A percentile compares a stretch with the other conserved stretches of the same genome.
Evolutionary conservation across 2,113 vertebrate species (phyloP).

Genomic region (Fukomys damarensis): DNA sequence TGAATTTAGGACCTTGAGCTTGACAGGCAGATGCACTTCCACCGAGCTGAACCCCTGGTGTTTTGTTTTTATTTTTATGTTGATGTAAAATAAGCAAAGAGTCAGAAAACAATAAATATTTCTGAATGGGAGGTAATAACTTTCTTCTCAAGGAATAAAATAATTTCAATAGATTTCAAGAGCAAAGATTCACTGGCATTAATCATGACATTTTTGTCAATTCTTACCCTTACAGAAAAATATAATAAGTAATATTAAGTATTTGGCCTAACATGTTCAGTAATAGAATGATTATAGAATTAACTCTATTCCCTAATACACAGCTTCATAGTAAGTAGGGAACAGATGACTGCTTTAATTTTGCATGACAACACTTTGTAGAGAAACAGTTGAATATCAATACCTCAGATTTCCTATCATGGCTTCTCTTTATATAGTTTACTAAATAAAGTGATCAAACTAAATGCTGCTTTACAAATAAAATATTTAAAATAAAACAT

Average conservation of each 20-base stretch:
- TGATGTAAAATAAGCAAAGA: background rate
- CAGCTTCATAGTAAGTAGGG: background rate
- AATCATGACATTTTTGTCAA: background rate
- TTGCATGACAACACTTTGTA: background rate
- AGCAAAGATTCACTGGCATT: background rate
- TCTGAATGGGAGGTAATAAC: background rate
- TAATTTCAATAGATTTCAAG: background rate
- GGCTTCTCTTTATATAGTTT: background rate
- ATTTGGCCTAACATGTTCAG: background rate
- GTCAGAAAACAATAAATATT: background rate
- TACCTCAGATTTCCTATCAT: background rate
- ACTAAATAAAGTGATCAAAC: background rate
- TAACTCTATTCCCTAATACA: background rate
- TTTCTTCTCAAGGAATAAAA: background rate
- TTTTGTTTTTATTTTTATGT: background rate
- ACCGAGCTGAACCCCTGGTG: too few relatives aligned
- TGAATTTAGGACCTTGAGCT: too few relatives aligned
- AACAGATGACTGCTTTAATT: background rate
- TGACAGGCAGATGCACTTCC: too few relatives aligned
- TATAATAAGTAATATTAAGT: background rate
- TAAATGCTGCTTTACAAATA: background rate
- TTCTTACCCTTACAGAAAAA: background rate
- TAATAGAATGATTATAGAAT: background rate
- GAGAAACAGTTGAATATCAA: too few relatives aligned
- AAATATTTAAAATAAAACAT: background rate